A percentile compares a stretch with the other conserved stretches of the same genome.
Evolutionary conservation across 2,888 invertebrate genomes (phyloP).

Genomic region (Serrognathus titanus): DNA sequence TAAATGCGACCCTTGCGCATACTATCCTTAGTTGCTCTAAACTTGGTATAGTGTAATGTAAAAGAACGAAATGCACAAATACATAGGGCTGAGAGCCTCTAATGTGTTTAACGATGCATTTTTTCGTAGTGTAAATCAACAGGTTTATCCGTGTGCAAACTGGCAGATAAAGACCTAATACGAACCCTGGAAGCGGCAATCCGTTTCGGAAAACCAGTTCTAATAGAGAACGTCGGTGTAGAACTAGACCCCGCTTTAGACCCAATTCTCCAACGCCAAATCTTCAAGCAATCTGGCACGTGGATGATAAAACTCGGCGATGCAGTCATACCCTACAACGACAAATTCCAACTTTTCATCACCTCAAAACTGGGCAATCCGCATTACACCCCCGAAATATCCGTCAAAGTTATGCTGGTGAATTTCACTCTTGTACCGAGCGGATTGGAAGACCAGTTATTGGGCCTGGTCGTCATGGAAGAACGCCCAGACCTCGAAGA

Average conservation of each 20-base stretch:
- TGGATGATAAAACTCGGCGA: conserved; percentile 81
- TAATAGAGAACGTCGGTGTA: conserved; percentile 82
- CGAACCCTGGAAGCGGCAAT: conserved; percentile 67
- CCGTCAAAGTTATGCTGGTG: conserved; percentile 80
- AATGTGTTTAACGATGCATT: neutral
- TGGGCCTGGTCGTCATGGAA: conserved; percentile 84
- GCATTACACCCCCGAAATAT: conserved; percentile 82
- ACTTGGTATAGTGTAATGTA: too few species aligned
- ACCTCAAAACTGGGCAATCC: conserved; percentile 89
- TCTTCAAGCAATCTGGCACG: conserved; percentile 72
- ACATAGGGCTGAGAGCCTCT: too few species aligned
- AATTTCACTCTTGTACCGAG: conserved; percentile 86
- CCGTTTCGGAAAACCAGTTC: conserved; percentile 69
- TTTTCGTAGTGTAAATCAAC: conserved; percentile 61
- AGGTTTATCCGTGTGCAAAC: conserved; percentile 67
- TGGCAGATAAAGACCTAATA: conserved; percentile 68
- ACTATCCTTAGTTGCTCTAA: too few species aligned
- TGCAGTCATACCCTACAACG: conserved; percentile 73
- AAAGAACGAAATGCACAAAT: too few species aligned
- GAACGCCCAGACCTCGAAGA: conserved; percentile 88
- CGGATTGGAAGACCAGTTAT: conserved; percentile 80
- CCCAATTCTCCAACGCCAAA: conserved; percentile 74
- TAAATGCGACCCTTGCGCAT: too few species aligned
- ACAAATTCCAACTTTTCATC: conserved; percentile 78
- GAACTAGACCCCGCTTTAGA: conserved; percentile 85